Evolutionary conservation across 1,140 invertebrate genomes (phyloP), one percentile per base, ranked within the genome.

Genomic region (Rhagoletis pomonella): DNA sequence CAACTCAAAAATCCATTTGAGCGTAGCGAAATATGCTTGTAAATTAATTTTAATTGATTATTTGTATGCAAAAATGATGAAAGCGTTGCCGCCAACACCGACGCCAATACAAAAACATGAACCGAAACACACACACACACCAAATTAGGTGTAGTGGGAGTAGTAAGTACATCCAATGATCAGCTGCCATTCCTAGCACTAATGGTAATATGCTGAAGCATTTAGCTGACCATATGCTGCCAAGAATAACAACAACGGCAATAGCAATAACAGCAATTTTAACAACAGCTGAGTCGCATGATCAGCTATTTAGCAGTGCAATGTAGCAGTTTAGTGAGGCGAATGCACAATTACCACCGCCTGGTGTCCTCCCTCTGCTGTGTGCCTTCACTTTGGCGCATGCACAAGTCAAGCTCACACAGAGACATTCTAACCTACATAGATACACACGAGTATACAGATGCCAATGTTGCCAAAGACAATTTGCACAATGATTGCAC

Each of bases 1-100:
- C 73, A 81, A 81, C 44, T 55, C 19, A 10, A 81, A 50, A 55
- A 19, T 55, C 47, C 47, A 81, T 81, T 81, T 81, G 73, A 58
- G 73, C 47, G 4, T 19, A 55, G 9, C 47, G 19, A 81, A 81
- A 77, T 55, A 81, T 81, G 73, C 10, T 81, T 81, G 73, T 81
- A 55, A 81, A 81, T 81, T 81, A 81, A 81, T 81, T 55, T 81
- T 81, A 81, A 81, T 81, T 81, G 73, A 81, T 81, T 81, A 81
- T 81, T 81, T 81, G 73, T 81, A 81, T 44, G 73, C 50, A 19
- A 81, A 81, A 81, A 50, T 81, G 73, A 81, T 81, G 73, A 81
- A 81, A 81, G 73, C 73, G 42, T 55, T 55, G 50, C 47, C 19
- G 73, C 50, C 29, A 29, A 29, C 29, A 29, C 29, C 73, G 73